Evolutionary conservation across 2,888 invertebrate species (phyloP), one percentile per base, ranked within the genome.

Genomic region (Hypolimnas misippus): DNA sequence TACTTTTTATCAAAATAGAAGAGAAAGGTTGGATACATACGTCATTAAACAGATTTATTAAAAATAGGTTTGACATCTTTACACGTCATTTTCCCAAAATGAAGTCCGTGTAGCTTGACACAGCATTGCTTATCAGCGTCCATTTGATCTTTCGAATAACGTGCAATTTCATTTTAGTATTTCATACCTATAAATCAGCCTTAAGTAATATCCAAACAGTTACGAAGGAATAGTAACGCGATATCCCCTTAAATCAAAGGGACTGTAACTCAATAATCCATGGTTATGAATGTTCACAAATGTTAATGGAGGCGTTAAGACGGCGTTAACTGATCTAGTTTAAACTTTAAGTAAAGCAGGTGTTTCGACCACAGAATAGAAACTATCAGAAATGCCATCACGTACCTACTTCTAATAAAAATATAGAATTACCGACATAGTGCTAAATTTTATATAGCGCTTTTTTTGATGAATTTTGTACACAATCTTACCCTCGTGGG

Each of bases 261-360:
- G 72, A 73, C 70, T 70, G 42, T 42, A 71, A 65, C 62, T 68
- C 59, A 65, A 64, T 71, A 76, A 76, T 78, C 75, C 72, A 58
- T 73, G 74, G 72, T 75, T 81, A 82, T 83, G 29, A 29, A 49
- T 51, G n/a, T 25, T 57, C 25, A 19, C 35, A 84, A 84, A 83
- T 79, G 81, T 77, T 83, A 78, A 80, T 71, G 73, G 72, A 72
- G 73, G 78, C 77, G 78, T 79, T 76, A 79, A 82, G 76, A 79
- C 77, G 78, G 83, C 83, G 86, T 78, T 87, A 87, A 87, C 79
- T 81, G 80, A 78, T 82, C 84, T 82, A 85, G 82, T 87, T 87
- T 74, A 75, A 78, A 84, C 76, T 83, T 82, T 71, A 78, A 75
- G 70, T 77, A 75, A 81, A 75, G 74, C 83, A 82, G 82, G 77